A percentile compares a stretch with the other conserved stretches of the same genome.
These are phyloP conservation scores for Atrina japonica DNA, from an alignment of 2,888 invertebrate species.

Conservation along the genomic window DNA sequence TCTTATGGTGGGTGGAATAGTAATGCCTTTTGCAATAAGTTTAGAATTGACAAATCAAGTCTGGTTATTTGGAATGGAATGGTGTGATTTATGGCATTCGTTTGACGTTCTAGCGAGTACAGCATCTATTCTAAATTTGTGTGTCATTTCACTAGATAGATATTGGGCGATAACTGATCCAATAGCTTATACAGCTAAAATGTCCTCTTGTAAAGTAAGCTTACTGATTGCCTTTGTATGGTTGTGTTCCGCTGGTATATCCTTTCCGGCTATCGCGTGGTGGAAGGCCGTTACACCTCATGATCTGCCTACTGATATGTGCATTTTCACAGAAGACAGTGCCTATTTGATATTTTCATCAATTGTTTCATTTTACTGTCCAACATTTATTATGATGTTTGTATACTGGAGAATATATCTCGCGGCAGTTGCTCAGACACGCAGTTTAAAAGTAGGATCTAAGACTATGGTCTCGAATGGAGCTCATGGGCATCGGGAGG, in stretches of 20 bases:
- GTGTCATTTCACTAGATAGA: conserved; percentile 96
- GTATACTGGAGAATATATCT: conserved; percentile 98
- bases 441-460: conserved; percentile 93
- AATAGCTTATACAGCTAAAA: conserved; percentile 96
- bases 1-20: conserved; percentile 96
- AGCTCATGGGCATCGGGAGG: conserved; percentile 84
- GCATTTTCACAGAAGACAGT: conserved; percentile 97
- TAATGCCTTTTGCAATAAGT: conserved; percentile 92
- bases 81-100: conserved; percentile 99
- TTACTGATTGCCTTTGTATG: conserved; percentile 96
- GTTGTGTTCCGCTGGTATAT: conserved; percentile 97
- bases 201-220: conserved; percentile 93
- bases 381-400: conserved; percentile 98
- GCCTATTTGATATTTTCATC: conserved; percentile 98
- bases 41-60: conserved; percentile 73
- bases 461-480: conserved; percentile 83
- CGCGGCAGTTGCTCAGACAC: conserved; percentile 95
- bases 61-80: conserved; percentile 96
- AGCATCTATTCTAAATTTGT: conserved; percentile 97
- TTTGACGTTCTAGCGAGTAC: conserved; percentile 98
- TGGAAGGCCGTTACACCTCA: conserved; percentile 83
- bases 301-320: conserved; percentile 80
- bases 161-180: conserved; percentile 99
- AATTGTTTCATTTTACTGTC: conserved; percentile 98
- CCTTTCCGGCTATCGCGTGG: conserved; percentile 95